Conservation (phyloP, 2,888 invertebrate species). For the Apodemia zela region DNA sequence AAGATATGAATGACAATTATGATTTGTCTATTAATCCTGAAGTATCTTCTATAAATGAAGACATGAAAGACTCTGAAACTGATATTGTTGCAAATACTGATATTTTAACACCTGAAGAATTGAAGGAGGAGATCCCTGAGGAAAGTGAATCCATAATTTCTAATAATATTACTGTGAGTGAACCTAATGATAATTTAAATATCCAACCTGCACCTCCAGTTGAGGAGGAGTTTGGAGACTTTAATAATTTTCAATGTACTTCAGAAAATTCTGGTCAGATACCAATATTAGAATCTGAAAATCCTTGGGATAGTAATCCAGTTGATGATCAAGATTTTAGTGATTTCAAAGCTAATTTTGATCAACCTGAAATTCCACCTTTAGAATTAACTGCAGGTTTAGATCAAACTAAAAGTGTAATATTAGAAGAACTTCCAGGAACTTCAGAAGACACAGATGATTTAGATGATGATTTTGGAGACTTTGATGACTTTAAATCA, state of each 20-base stretch:
- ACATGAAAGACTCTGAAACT: background rate
- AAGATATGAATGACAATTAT: background rate
- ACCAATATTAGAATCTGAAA: constrained; percentile 42
- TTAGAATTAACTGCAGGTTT: constrained; percentile 21
- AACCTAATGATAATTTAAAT: background rate
- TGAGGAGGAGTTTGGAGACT: constrained; percentile 61
- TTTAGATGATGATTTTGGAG: constrained; percentile 76
- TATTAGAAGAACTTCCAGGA: background rate
- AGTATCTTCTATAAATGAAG: background rate
- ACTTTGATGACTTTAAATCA: constrained; percentile 78
- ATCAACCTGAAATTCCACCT: constrained; percentile 31
- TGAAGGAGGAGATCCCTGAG: background rate
- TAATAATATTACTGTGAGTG: background rate
- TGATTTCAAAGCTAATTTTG: constrained; percentile 62
- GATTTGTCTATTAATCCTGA: background rate
- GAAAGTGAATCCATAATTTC: background rate
- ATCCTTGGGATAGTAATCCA: constrained; percentile 59
- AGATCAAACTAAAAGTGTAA: background rate
- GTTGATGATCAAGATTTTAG: constrained; percentile 48
- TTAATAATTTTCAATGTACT: constrained; percentile 74
- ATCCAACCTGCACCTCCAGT: background rate
- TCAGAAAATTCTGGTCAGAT: constrained; percentile 32
- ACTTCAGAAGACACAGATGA: constrained; percentile 33
- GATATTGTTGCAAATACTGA: constrained; percentile 17
- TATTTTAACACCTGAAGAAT: background rate